These are phyloP conservation scores for Whitmania pigra DNA, from an alignment of 1,140 invertebrate genomes.

Conservation along the genomic window DNA sequence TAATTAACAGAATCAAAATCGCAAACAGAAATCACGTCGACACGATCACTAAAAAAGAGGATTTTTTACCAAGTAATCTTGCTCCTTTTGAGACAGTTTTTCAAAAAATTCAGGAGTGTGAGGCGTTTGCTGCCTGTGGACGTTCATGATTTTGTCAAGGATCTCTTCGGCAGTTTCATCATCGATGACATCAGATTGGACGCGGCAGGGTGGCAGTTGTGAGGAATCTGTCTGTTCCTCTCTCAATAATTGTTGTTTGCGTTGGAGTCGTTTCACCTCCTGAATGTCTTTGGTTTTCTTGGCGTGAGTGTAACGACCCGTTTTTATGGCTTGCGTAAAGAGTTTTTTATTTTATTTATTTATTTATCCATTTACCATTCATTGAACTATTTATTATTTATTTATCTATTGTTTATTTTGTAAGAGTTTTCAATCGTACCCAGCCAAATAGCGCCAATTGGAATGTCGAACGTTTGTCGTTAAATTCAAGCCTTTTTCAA, in stretches of 20 bases:
- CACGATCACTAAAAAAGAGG: neutral
- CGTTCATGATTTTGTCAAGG: slow-evolving; percentile 21
- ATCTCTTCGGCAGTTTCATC: slow-evolving; percentile 22
- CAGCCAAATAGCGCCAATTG: neutral
- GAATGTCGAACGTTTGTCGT: neutral
- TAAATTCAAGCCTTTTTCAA: neutral
- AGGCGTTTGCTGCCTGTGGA: slow-evolving; percentile 24
- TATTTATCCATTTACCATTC: too few species aligned
- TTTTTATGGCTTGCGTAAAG: slow-evolving; percentile 33
- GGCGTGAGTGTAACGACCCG: slow-evolving; percentile 38
- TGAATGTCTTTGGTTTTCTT: slow-evolving; percentile 36
- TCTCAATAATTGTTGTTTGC: slow-evolving; percentile 4
- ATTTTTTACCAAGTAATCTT: slow-evolving; percentile 25
- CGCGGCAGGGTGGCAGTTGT: neutral
- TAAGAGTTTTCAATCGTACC: neutral
- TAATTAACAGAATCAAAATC: too few species aligned
- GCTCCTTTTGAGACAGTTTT: slow-evolving; percentile 23
- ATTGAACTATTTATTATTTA: too few species aligned
- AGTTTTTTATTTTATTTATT: neutral
- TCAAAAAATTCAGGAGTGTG: slow-evolving; percentile 24
- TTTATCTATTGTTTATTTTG: neutral
- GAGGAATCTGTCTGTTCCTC: neutral
- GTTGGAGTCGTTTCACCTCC: slow-evolving; percentile 33
- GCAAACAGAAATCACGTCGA: too few species aligned
- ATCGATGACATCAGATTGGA: too few species aligned